Percentiles rank a stretch among this genome's conserved stretches.
Evolutionary conservation across 2,888 invertebrate genomes (phyloP).

Genomic region (Nowickia ferox): DNA sequence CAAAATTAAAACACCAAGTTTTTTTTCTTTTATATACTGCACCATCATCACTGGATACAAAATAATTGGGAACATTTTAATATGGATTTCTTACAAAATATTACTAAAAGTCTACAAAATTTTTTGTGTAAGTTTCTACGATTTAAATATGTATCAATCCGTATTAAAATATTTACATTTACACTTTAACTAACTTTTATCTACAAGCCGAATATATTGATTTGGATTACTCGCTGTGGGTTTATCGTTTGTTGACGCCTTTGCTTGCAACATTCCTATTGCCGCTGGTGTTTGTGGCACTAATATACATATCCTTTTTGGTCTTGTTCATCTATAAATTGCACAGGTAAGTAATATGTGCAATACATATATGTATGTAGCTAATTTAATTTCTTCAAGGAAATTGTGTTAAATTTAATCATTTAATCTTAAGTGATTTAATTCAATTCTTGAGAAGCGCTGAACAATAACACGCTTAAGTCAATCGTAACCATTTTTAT

Average conservation of each 20-base stretch:
- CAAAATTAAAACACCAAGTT: conserved; percentile 7
- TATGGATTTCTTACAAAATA: conserved; percentile 79
- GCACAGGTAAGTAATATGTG: conserved; percentile 86
- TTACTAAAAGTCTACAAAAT: conserved; percentile 75
- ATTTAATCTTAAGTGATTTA: no score
- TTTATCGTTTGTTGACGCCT: conserved; percentile 92
- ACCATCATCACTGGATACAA: neutral
- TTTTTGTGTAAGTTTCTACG: conserved; percentile 78
- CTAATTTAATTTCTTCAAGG: neutral
- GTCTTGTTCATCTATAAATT: conserved; percentile 94
- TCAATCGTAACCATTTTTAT: no score
- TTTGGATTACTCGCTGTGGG: conserved; percentile 92
- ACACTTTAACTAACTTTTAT: neutral
- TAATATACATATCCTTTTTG: conserved; percentile 91
- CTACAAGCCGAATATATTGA: conserved; percentile 89
- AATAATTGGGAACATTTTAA: conserved; percentile 20
- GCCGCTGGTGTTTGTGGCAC: conserved; percentile 90
- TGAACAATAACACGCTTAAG: no score
- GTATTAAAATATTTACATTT: neutral
- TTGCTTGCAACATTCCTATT: conserved; percentile 93
- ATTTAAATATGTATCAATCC: conserved; percentile 1
- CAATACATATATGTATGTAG: neutral
- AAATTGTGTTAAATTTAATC: neutral
- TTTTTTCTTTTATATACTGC: conserved; percentile 12
- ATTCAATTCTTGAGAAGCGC: no score